Evolutionary conservation across 2,888 invertebrate genomes (phyloP), one percentile per base, ranked within the genome.

Genomic region (Leptarthrus brevirostris): DNA sequence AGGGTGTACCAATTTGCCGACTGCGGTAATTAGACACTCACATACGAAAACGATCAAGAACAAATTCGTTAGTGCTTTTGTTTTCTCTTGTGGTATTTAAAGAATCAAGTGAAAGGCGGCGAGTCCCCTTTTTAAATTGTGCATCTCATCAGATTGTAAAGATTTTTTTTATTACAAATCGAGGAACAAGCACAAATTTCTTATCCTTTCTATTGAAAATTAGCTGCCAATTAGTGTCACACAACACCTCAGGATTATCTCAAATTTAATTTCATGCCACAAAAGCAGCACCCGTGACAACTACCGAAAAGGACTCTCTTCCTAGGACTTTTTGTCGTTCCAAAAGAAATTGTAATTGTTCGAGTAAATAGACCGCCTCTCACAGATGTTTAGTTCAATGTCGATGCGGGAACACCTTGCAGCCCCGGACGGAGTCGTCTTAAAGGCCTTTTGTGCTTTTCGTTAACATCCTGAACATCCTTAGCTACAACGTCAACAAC

Each of bases 21-120:
- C 44, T 44, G 47, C 47, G 22, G 44, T 64, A 64, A 64, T 64
- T 64, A 64, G 47, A 22, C 22, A 44, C 22, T 18, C 58, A 58
- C 36, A 20, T 58, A 36, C 36, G 20, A 12, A 30, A 58, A 58
- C 58, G 36, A 58, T 36, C 34, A 58, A 58, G 20, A 16, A 58
- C 10, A 40, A 40, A 36, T 20, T 36, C 20, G 18, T 34, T 36
- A 58, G 36, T 36, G 36, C 36, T 36, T 36, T 58, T 58, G 8
- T 40, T 12, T 40, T 30, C 30, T 5, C 4, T 30, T 40, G 40
- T 6, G 30, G 30, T 30, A 30, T 30, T n/a, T n/a, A 8, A 30
- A 30, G 8, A 30, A 30, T 30, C 8, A 30, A 30, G 5, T 30
- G 30, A 30, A 30, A 30, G 30, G 0, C n/a, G n/a, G n/a, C n/a